Conservation (phyloP, 1,140 invertebrate genomes). For the Diorhabda sublineata region DNA sequence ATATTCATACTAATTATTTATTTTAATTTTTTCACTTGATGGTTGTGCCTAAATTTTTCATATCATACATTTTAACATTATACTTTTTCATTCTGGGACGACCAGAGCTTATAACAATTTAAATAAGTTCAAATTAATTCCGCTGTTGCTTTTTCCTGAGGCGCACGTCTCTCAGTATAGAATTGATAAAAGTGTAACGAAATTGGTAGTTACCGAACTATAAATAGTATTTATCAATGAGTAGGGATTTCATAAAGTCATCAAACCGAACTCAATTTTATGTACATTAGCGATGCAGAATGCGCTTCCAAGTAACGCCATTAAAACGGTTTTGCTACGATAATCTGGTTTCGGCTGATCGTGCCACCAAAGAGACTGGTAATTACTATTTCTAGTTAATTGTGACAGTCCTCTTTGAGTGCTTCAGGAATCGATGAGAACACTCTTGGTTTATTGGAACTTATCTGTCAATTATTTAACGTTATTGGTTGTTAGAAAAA, state of each 20-base stretch:
- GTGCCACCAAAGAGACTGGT: conserved; percentile 7
- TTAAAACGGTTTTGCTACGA: conserved; percentile 14
- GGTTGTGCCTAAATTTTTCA: too few relatives aligned
- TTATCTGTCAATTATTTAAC: background rate
- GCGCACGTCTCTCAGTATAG: too few relatives aligned
- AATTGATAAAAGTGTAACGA: background rate
- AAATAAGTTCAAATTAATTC: too few relatives aligned
- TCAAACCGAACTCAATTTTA: conserved; percentile 11
- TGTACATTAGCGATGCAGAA: conserved; percentile 14
- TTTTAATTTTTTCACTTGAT: too few relatives aligned
- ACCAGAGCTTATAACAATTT: too few relatives aligned
- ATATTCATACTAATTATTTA: too few relatives aligned
- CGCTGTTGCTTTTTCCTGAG: too few relatives aligned
- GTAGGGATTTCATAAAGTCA: conserved; percentile 15
- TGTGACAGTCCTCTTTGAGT: background rate
- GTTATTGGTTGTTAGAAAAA: background rate
- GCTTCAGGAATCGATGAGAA: background rate
- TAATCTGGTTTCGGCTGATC: conserved; percentile 15
- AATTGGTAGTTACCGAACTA: background rate
- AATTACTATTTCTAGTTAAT: conserved; percentile 12
- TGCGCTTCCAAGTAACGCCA: conserved; percentile 13
- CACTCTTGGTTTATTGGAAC: background rate
- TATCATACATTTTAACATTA: too few relatives aligned
- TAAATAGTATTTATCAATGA: conserved; percentile 10
- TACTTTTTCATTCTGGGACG: too few relatives aligned